phyloP scores from a whole-genome alignment of 2,888 invertebrate species.

The Seira musarum region DNA sequence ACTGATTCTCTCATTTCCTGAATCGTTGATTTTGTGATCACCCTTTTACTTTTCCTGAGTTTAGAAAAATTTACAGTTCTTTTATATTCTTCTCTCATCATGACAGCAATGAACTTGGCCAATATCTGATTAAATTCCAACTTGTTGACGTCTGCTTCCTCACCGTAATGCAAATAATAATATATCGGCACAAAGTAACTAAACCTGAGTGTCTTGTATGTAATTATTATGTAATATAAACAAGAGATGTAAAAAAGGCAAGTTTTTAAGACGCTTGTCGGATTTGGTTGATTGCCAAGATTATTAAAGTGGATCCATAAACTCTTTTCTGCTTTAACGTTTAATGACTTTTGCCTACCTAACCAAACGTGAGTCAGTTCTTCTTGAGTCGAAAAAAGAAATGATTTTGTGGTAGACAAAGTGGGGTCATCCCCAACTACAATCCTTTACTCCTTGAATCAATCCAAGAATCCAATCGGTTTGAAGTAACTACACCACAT shows the following conservation, averaged over 20 bases:
- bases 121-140: constrained; percentile 46
- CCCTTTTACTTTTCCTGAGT: constrained; percentile 26
- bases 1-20: too few species aligned
- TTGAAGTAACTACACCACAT: not conserved
- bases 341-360: constrained; percentile 50
- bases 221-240: constrained; percentile 12
- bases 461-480: not conserved
- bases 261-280: constrained; percentile 34
- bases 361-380: constrained; percentile 27
- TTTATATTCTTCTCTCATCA: not conserved
- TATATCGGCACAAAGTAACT: constrained; percentile 16
- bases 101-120: constrained; percentile 13
- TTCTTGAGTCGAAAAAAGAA: not conserved
- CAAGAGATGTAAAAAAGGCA: constrained; percentile 28
- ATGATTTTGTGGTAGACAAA: constrained; percentile 23
- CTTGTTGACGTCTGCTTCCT: constrained; percentile 42
- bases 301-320: constrained; percentile 51
- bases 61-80: not conserved
- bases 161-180: constrained; percentile 18
- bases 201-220: constrained; percentile 1
- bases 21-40: not conserved
- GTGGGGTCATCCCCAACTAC: constrained; percentile 37
- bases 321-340: constrained; percentile 45
- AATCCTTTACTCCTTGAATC: constrained; percentile 20
- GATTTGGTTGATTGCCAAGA: constrained; percentile 50